Base-by-base conservation (phyloP, 92 coral and sea anemone genomes). In the Pocillopora meandrina region DNA sequence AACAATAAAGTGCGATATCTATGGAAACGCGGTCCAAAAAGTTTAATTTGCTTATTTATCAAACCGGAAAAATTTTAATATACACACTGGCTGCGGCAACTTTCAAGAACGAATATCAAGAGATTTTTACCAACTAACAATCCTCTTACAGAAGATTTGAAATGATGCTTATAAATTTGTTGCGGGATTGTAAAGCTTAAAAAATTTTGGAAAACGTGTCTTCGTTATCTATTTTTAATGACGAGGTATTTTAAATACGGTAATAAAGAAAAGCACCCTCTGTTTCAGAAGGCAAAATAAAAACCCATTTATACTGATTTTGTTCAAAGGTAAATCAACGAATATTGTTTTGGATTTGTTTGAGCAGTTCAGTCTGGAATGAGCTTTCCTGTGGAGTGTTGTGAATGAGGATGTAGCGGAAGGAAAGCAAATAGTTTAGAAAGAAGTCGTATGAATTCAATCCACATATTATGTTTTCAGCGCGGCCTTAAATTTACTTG, bases 401-500 rank as follows among this genome's bases (percentile, higher is more conserved):
- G 67, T 59, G 23, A 81, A 70, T 33, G 56, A 34, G 59, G 59
- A 64, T 36, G 83, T 16, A 20, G 61, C 85, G 52, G 70, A 35
- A 21, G 76, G 18, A 71, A 71, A 21, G 77, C 61, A 71, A 81
- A 81, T 77, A 71, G 55, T 68, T 42, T 10, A 57, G 35, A 56
- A 65, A 59, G 70, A 19, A n/a, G 35, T 18, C 76, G 57, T 80
- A 18, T 79, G 74, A 79, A 79, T 79, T 14, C 31, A 17, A 42
- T 66, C 20, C 26, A 21, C 14, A 8, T 47, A 20, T 42, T 78
- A 55, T 56, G 21, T 17, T 64, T 78, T 78, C 19, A 5, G 16
- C 61, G 56, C 36, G 36, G 36, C 62, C 71, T 36, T 56, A 49
- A 21, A 76, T 18, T 42, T 35, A 16, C 49, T 60, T 76, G 34